Percentiles rank a stretch among this genome's conserved stretches.
phyloP scores from a whole-genome alignment of 2,888 invertebrate genomes.

The Molorchus minor region DNA sequence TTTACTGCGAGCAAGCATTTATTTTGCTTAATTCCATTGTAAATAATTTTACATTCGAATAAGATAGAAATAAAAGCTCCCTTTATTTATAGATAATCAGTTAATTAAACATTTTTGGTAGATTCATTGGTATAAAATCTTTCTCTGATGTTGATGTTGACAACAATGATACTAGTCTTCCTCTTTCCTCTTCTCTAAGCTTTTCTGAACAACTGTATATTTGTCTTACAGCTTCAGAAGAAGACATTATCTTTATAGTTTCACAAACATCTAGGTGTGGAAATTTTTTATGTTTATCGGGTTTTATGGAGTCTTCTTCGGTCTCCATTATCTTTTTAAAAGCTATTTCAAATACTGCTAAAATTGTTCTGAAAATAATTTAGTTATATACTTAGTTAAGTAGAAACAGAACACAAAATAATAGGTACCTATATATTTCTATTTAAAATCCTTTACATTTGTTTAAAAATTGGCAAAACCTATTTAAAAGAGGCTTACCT shows the following conservation, averaged over 20 bases:
- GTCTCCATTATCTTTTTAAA: slow-evolving; percentile 34
- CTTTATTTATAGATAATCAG: too few species aligned
- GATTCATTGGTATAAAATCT: slow-evolving; percentile 22
- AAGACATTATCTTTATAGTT: slow-evolving; percentile 34
- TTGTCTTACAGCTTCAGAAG: slow-evolving; percentile 23
- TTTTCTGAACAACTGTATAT: slow-evolving; percentile 14
- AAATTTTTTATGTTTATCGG: slow-evolving; percentile 2
- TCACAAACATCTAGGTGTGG: slow-evolving; percentile 35
- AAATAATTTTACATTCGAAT: too few species aligned
- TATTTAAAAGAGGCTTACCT: too few species aligned
- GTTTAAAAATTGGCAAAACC: too few species aligned
- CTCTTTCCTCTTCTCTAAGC: slow-evolving; percentile 34
- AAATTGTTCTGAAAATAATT: slow-evolving; percentile 45
- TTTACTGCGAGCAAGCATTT: too few species aligned
- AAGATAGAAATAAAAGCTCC: too few species aligned
- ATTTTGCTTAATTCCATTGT: too few species aligned
- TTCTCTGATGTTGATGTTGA: slow-evolving; percentile 20
- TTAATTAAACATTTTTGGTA: slow-evolving; percentile 23
- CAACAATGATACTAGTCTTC: slow-evolving; percentile 23
- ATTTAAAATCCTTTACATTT: too few species aligned
- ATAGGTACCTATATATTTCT: too few species aligned
- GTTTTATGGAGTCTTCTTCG: slow-evolving; percentile 17
- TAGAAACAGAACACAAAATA: not conserved
- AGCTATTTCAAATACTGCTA: slow-evolving; percentile 50
- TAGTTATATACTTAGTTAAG: slow-evolving; percentile 1